Percentiles rank a stretch among this genome's conserved stretches.
Conservation (phyloP, 2,113 vertebrate species). For the Labrus mixtus region DNA sequence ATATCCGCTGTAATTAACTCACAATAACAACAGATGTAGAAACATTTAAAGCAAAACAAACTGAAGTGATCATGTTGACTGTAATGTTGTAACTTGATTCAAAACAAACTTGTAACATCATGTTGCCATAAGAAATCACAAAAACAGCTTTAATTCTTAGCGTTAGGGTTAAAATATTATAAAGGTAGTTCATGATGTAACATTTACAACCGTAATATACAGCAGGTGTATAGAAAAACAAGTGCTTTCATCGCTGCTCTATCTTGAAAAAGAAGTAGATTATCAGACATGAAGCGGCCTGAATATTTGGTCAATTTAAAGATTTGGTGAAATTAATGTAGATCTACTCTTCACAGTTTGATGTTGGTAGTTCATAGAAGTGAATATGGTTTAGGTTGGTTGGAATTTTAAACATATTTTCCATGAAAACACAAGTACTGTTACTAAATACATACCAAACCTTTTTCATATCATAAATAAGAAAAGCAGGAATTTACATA, state of each 20-base stretch:
- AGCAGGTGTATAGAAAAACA: slow-evolving; percentile 17
- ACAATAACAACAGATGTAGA: slow-evolving; percentile 14
- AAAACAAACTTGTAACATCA: slow-evolving; percentile 1
- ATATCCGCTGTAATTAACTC: neutral
- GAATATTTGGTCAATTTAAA: slow-evolving; percentile 45
- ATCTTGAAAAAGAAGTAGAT: slow-evolving; percentile 9
- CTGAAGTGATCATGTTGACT: slow-evolving; percentile 9
- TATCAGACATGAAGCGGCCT: slow-evolving; percentile 12
- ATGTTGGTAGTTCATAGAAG: neutral
- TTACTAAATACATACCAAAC: neutral
- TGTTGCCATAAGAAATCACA: slow-evolving; percentile 5
- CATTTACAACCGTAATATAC: slow-evolving; percentile 19
- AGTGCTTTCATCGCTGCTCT: neutral
- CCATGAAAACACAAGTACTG: slow-evolving; percentile 38
- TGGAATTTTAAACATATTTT: neutral
- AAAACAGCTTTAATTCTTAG: slow-evolving; percentile 15
- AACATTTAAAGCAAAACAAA: slow-evolving; percentile 27
- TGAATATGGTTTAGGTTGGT: slow-evolving; percentile 6
- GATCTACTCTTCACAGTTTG: neutral
- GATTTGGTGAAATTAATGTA: too few species aligned
- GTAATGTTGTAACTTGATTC: slow-evolving; percentile 1
- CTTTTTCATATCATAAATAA: neutral
- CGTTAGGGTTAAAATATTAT: slow-evolving; percentile 32
- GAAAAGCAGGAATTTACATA: slow-evolving; percentile 6
- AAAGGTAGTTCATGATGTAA: slow-evolving; percentile 21